phyloP scores from a whole-genome alignment of 2,888 invertebrate genomes.

The Argyresthia goedartella region DNA sequence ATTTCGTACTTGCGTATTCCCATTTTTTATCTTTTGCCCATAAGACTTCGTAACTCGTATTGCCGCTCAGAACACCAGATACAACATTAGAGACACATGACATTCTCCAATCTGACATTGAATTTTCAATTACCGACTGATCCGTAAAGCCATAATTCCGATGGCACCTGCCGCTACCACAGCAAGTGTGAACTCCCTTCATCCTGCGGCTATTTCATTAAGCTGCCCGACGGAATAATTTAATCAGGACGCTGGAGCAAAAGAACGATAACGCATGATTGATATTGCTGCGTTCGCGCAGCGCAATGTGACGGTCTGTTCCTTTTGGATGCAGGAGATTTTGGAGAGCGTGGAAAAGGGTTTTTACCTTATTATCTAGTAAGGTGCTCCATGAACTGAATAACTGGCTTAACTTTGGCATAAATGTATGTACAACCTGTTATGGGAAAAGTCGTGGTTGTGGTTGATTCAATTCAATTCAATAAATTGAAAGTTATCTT shows the following conservation, averaged over 20 bases:
- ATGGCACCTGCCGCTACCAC: neutral
- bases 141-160: too few species aligned
- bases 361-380: too few species aligned
- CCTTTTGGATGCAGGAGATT: neutral
- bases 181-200: slow-evolving; percentile 24
- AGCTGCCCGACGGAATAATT: slow-evolving; percentile 58
- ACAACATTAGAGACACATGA: neutral
- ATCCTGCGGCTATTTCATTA: slow-evolving; percentile 48
- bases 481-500: too few species aligned
- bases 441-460: too few species aligned
- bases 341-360: neutral
- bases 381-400: too few species aligned
- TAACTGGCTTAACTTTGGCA: too few species aligned
- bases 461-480: too few species aligned
- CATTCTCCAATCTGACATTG: neutral
- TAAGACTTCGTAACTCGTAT: neutral
- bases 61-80: neutral
- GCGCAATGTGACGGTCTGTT: slow-evolving; percentile 4
- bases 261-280: slow-evolving; percentile 64
- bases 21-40: neutral
- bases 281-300: slow-evolving; percentile 32
- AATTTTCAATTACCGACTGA: neutral
- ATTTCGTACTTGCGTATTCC: too few species aligned
- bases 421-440: too few species aligned
- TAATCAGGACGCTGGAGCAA: slow-evolving; percentile 55